Conservation (phyloP, 2,888 invertebrate species). For the Periphyllus acericola region DNA sequence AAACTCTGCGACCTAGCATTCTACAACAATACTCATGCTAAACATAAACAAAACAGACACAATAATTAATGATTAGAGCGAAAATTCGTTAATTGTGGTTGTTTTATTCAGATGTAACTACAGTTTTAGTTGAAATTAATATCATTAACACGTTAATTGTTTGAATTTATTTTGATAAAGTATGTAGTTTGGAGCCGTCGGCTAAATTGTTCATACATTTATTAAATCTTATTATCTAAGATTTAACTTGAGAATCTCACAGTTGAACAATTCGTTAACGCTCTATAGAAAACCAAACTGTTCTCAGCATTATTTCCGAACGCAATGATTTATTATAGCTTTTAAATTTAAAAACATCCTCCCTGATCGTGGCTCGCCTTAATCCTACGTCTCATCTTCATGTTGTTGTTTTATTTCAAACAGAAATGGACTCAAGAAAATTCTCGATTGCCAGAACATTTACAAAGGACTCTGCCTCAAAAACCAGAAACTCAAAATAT, state of each 20-base stretch:
- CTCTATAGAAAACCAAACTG: not conserved
- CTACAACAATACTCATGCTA: not conserved
- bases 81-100: too few relatives aligned
- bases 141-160: not conserved
- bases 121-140: not conserved
- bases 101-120: not conserved
- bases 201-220: not conserved
- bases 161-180: not conserved
- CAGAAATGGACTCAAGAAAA: conserved; percentile 57
- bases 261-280: not conserved
- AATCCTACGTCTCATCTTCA: not conserved
- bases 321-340: not conserved
- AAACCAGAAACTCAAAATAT: conserved; percentile 34
- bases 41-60: not conserved
- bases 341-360: not conserved
- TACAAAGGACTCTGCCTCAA: conserved; percentile 40
- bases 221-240: not conserved
- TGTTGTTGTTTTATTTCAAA: not conserved
- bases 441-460: conserved; percentile 54
- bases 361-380: not conserved
- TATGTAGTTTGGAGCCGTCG: not conserved
- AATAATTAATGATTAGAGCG: too few relatives aligned
- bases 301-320: not conserved
- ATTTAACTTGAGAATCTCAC: not conserved
- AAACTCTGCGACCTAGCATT: not conserved